phyloP scores from a whole-genome alignment of 2,888 invertebrate genomes.

The Chirona hameri region DNA sequence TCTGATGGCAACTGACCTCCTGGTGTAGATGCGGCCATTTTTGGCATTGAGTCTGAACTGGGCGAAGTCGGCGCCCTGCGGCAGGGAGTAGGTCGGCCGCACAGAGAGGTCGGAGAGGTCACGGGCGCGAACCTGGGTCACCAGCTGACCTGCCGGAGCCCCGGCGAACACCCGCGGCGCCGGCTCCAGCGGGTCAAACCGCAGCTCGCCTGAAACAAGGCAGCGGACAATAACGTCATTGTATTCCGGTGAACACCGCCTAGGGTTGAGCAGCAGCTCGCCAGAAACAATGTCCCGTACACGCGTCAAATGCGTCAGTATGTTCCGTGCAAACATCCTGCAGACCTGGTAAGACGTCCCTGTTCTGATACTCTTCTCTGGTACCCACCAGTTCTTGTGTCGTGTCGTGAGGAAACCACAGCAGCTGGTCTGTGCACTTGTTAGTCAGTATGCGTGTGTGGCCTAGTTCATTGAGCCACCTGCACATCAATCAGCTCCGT shows the following conservation, averaged over 20 bases:
- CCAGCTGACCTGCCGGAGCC: background rate
- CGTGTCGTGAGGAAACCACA: no score
- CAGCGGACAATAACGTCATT: background rate
- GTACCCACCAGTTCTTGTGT: no score
- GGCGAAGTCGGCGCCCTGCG: slow-evolving; percentile 22
- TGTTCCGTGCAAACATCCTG: no score
- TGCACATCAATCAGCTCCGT: background rate
- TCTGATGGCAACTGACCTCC: background rate
- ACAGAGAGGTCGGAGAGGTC: background rate
- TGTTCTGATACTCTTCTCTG: no score
- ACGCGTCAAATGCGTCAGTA: no score
- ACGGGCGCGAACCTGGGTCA: background rate
- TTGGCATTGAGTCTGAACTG: background rate
- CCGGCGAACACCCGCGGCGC: background rate
- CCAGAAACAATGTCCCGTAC: no score
- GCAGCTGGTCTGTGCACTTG: no score
- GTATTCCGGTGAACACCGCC: background rate
- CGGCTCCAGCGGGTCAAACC: slow-evolving; percentile 1
- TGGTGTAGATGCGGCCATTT: background rate
- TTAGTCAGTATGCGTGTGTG: no score
- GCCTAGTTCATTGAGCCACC: no score
- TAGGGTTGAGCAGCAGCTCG: no score
- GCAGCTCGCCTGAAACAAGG: background rate
- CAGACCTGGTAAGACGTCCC: no score
- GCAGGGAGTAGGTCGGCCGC: slow-evolving; percentile 10